These are phyloP conservation scores for Gastracanthus pulcherrimus DNA, from an alignment of 2,888 invertebrate genomes.

Conservation along the genomic window DNA sequence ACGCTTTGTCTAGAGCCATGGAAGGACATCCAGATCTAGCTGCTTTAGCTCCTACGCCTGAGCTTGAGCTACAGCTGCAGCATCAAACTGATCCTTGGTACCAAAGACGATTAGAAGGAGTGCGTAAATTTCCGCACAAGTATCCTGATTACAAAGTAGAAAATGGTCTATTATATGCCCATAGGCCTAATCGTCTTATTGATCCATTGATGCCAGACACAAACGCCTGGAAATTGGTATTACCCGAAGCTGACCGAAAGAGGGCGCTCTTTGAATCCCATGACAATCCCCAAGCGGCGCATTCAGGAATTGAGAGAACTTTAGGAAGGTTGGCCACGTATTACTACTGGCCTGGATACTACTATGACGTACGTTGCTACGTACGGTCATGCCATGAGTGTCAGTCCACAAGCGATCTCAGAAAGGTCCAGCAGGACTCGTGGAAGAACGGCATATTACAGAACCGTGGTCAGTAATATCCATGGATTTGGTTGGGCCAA, in stretches of 20 bases:
- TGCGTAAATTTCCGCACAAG: neutral
- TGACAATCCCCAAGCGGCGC: conserved; percentile 59
- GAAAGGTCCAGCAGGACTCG: conserved; percentile 37
- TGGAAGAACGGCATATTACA: conserved; percentile 46
- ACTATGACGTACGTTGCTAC: conserved; percentile 49
- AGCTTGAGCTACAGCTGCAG: no score
- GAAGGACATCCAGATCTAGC: neutral
- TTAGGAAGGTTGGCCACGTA: neutral
- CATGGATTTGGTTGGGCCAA: conserved; percentile 61
- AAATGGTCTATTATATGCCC: no score
- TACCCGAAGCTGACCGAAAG: no score
- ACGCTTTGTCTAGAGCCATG: neutral
- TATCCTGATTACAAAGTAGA: no score
- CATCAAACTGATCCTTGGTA: neutral
- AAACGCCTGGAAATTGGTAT: no score
- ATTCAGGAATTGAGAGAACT: conserved; percentile 61
- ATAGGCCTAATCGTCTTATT: no score
- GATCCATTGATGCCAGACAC: no score
- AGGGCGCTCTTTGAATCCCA: conserved; percentile 56
- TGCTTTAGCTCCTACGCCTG: neutral
- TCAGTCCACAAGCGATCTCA: conserved; percentile 56
- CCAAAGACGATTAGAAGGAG: neutral
- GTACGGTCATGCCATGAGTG: conserved; percentile 59
- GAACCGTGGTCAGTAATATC: conserved; percentile 56
- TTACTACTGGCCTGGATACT: no score